Base-by-base conservation (phyloP, 2,888 invertebrate genomes). In the Anagyrus pseudococci region DNA sequence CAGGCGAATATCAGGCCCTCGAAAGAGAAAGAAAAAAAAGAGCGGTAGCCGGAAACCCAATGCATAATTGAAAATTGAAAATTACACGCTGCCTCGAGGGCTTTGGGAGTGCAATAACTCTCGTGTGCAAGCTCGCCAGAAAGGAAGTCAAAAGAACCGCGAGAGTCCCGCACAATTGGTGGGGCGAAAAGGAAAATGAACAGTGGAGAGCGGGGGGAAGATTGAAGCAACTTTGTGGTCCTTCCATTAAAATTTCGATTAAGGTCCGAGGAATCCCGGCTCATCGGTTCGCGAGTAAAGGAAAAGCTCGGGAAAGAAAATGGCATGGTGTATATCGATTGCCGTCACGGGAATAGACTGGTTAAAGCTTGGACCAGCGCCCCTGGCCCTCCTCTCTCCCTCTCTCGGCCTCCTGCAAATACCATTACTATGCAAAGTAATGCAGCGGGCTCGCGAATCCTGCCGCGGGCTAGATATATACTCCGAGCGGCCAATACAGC, bases 181-280 rank as follows among this genome's bases (percentile, higher is more conserved):
- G n/a, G n/a, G n/a, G n/a, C n/a, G n/a, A n/a, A n/a, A n/a, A n/a
- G n/a, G n/a, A n/a, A n/a, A n/a, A n/a, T n/a, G n/a, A n/a, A n/a
- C n/a, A n/a, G n/a, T n/a, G n/a, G n/a, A n/a, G n/a, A n/a, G n/a
- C n/a, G n/a, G n/a, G n/a, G n/a, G n/a, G n/a, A n/a, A n/a, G n/a
- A n/a, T n/a, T n/a, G n/a, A 59, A 53, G 57, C 25, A 53, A 58
- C 69, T 68, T 66, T 71, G 73, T 72, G 69, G 68, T 73, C 70
- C 73, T 73, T 74, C 70, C 72, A 74, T 74, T 73, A 74, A 73
- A 74, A 72, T 70, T 73, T 73, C 70, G 69, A 73, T 73, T 69
- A 72, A 49, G 37, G 48, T 2, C 41, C 22, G 22, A 43, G 55
- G 43, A 46, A 56, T 47, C 47, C 15, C 53, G 43, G 41, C n/a